A percentile compares a stretch with the other conserved stretches of the same genome.
These are phyloP conservation scores for Setophaga petechia DNA, from an alignment of 2,113 vertebrate species.

Conservation along the genomic window DNA sequence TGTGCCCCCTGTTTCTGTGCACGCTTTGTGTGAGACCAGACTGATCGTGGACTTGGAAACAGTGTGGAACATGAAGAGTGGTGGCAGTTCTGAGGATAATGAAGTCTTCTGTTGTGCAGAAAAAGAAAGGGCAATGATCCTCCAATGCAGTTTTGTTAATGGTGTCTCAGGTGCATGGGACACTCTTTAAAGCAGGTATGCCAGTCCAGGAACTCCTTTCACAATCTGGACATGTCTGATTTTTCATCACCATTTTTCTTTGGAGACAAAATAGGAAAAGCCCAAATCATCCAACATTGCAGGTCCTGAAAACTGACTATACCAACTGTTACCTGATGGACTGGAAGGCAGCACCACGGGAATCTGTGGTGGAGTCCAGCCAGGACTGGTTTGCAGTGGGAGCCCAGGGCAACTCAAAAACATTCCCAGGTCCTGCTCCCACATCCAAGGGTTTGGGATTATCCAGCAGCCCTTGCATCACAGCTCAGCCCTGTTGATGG, in stretches of 20 bases:
- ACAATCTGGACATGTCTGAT: not conserved
- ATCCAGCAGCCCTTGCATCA: slow-evolving; percentile 23
- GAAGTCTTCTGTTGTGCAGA: not conserved
- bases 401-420: slow-evolving; percentile 8
- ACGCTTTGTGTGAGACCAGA: not conserved
- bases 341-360: not conserved
- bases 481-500: not conserved
- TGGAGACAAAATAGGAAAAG: not conserved
- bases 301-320: not conserved
- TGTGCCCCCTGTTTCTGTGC: not conserved
- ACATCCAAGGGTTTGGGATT: not conserved
- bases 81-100: not conserved
- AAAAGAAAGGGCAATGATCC: not conserved
- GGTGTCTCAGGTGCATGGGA: not conserved
- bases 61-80: not conserved
- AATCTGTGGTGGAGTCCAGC: not conserved
- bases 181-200: not conserved
- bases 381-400: not conserved
- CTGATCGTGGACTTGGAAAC: not conserved
- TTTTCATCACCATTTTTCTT: not conserved
- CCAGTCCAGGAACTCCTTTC: not conserved
- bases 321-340: not conserved
- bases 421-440: not conserved
- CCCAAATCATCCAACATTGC: not conserved
- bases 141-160: not conserved